These are phyloP conservation scores for Ptychochromis oligacanthus DNA, from an alignment of 2,113 vertebrate genomes.

Conservation along the genomic window DNA sequence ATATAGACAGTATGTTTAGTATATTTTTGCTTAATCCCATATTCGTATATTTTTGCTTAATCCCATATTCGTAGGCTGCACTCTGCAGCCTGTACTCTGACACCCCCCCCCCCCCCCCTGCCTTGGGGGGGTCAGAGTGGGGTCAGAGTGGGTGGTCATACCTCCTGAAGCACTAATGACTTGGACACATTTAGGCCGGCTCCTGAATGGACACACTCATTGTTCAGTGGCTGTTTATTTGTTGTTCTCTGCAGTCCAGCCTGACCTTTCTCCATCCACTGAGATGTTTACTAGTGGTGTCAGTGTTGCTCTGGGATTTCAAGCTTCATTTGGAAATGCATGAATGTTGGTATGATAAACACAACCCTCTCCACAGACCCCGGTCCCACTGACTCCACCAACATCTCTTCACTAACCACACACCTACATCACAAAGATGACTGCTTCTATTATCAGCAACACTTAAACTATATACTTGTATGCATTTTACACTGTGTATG, in stretches of 20 bases:
- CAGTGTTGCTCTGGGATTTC: constrained; percentile 66
- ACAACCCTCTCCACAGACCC: constrained; percentile 40
- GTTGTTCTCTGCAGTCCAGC: constrained; percentile 59
- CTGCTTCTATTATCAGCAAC: neutral
- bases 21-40: neutral
- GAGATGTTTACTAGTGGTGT: constrained; percentile 43
- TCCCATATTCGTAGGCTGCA: too few species aligned
- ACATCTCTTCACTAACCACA: constrained; percentile 29
- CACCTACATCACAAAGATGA: neutral
- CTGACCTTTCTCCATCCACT: constrained; percentile 61
- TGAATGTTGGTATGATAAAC: constrained; percentile 69
- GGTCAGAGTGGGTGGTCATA: constrained; percentile 65
- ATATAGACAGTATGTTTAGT: neutral
- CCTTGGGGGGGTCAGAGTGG: neutral
- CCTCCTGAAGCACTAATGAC: constrained; percentile 67
- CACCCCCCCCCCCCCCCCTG: too few species aligned
- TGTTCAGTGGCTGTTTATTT: constrained; percentile 74
- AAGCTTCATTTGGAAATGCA: constrained; percentile 69
- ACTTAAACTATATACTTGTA: neutral
- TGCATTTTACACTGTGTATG: neutral
- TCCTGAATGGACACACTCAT: constrained; percentile 74
- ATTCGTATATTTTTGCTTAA: too few species aligned
- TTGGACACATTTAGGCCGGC: constrained; percentile 76
- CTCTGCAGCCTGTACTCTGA: too few species aligned
- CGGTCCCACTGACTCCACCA: constrained; percentile 46